phyloP scores from a whole-genome alignment of 2,113 vertebrate species.

The Epinephelus moara region DNA sequence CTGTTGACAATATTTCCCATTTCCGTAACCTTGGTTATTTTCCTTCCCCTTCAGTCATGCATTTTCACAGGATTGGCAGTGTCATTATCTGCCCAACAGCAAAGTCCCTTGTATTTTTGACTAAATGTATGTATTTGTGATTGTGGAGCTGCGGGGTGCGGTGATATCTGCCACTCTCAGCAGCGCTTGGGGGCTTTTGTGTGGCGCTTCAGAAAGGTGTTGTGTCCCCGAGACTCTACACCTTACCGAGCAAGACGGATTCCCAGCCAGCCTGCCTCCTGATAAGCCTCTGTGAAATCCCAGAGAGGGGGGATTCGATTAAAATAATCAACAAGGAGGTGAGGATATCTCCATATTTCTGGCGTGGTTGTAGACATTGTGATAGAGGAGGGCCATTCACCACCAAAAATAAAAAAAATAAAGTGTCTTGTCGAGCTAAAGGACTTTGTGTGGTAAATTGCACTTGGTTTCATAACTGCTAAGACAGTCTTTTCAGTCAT shows the following conservation, averaged over 20 bases:
- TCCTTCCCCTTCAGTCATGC: slow-evolving; percentile 47
- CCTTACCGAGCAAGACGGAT: slow-evolving; percentile 69
- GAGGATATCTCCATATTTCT: slow-evolving; percentile 64
- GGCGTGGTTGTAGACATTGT: slow-evolving; percentile 26
- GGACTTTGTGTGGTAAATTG: slow-evolving; percentile 18
- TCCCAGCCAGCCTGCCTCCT: slow-evolving; percentile 65
- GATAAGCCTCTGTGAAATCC: slow-evolving; percentile 77
- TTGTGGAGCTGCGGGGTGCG: slow-evolving; percentile 58
- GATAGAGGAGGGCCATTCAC: slow-evolving; percentile 42
- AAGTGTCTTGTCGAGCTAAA: slow-evolving; percentile 1
- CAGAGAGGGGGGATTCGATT: slow-evolving; percentile 63
- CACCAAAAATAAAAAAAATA: neutral
- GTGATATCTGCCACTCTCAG: slow-evolving; percentile 78
- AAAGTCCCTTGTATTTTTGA: slow-evolving; percentile 69
- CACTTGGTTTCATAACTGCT: neutral
- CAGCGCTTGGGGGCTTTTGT: slow-evolving; percentile 67
- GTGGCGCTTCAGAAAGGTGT: slow-evolving; percentile 65
- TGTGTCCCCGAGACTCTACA: slow-evolving; percentile 70
- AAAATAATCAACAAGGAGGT: slow-evolving; percentile 73
- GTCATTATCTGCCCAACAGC: slow-evolving; percentile 69
- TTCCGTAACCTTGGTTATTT: slow-evolving; percentile 57
- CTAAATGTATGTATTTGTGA: slow-evolving; percentile 72
- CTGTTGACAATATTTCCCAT: slow-evolving; percentile 51
- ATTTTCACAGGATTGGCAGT: slow-evolving; percentile 58
- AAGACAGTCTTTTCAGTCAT: slow-evolving; percentile 20